Base-by-base conservation (phyloP, 2,888 invertebrate species). In the Sipunculus nudus region DNA sequence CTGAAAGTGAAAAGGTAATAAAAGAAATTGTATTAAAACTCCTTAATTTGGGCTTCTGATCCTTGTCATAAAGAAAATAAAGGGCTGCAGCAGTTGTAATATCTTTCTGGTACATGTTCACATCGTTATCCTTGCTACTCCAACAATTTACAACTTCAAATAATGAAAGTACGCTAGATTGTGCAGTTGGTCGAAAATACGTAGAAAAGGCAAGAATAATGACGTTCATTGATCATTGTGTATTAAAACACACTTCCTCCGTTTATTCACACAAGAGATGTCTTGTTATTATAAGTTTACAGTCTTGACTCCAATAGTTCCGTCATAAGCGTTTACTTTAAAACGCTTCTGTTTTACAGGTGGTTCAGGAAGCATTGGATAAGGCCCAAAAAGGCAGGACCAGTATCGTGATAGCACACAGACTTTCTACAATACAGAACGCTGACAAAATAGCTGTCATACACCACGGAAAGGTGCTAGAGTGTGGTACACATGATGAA, bases 381-480 rank as follows among this genome's bases (percentile, higher is more conserved):
- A 74, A 76, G 49, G 84, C 84, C 54, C 67, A 81, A 50, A 67
- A 73, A 45, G 85, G 85, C 3, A 70, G 84, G 35, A 86, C 85
- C 0, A 84, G 84, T 25, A 75, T 86, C 32, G 78, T 86, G n/a
- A 85, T 86, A 26, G 85, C 86, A 0, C 86, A 86, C 61, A 75
- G 86, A 3, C 76, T 86, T 26, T 83, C 84, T 5, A 86, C 85
- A 0, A 84, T 86, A 19, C 83, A 85, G 61, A 83, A 82, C 54
- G 84, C 85, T 26, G 83, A 85, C 68, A 62, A 72, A 40, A 81
- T 81, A 40, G 75, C 72, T 58, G 75, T 77, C 29, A 73, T 81
- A 28, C 76, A 79, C 39, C 64, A 72, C 35, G 81, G 80, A 6
- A 60, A 59, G 39, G 71, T 80, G 1, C 65, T 79, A 1, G 81